Percentiles rank a stretch among this genome's conserved stretches.
These are phyloP conservation scores for Strigamia transsilvanica DNA, from an alignment of 2,888 invertebrate genomes.

Conservation along the genomic window DNA sequence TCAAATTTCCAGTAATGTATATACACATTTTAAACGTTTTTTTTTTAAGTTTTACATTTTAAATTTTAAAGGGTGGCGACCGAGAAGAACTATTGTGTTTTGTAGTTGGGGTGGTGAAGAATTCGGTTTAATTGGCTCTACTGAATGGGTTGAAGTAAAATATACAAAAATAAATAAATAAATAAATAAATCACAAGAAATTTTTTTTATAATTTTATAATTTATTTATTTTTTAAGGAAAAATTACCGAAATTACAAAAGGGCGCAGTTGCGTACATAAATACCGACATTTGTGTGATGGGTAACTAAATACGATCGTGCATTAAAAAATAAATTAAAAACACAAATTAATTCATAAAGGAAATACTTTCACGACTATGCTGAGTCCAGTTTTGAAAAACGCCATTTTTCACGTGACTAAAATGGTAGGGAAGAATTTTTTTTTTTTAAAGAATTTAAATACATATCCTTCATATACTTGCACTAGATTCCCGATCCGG, in stretches of 20 bases:
- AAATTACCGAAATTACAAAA: slow-evolving; percentile 56
- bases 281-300: slow-evolving; percentile 57
- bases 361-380: slow-evolving; percentile 60
- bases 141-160: slow-evolving; percentile 66
- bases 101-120: slow-evolving; percentile 69
- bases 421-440: slow-evolving; percentile 54
- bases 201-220: background rate
- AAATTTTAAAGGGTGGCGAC: slow-evolving; percentile 64
- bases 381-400: slow-evolving; percentile 57
- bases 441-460: slow-evolving; percentile 54
- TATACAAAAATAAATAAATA: background rate
- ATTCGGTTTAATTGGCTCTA: slow-evolving; percentile 66
- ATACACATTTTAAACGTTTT: background rate
- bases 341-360: slow-evolving; percentile 53
- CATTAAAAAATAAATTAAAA: background rate
- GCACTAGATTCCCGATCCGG: slow-evolving; percentile 52
- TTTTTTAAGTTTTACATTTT: background rate
- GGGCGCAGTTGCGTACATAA: slow-evolving; percentile 58
- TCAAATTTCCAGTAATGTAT: background rate
- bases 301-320: background rate
- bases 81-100: slow-evolving; percentile 66
- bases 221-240: slow-evolving; percentile 51
- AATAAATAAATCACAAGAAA: background rate
- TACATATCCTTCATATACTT: background rate
- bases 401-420: slow-evolving; percentile 59